Conservation (phyloP, 2,797 vertebrate species). For the Diceros bicornis region DNA sequence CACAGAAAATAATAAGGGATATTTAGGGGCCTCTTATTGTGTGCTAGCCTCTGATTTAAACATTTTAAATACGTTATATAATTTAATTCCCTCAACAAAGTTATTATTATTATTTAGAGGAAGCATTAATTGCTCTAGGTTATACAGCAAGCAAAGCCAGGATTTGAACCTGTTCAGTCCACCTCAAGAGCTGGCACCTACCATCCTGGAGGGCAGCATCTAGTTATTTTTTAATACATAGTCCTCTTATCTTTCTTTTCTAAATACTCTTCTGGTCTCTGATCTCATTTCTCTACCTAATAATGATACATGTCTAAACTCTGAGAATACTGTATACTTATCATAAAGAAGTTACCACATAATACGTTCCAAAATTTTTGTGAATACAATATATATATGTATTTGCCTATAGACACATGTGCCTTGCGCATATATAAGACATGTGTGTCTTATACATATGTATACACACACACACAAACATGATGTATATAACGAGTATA, state of each 20-base stretch:
- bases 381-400: neutral
- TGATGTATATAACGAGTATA: neutral
- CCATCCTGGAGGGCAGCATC: accelerated
- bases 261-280: neutral
- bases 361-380: neutral
- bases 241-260: neutral
- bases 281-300: neutral
- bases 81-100: neutral
- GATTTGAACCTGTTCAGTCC: neutral
- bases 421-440: too few relatives aligned
- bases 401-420: too few relatives aligned
- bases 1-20: neutral
- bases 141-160: neutral
- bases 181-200: neutral
- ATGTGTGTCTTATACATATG: neutral
- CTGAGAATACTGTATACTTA: neutral
- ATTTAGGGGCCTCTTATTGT: neutral
- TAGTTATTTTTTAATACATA: neutral
- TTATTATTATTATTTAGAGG: neutral
- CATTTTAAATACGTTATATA: neutral
- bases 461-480: neutral
- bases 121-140: neutral
- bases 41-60: neutral
- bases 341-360: neutral
- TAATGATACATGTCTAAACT: neutral